Conservation (phyloP, 2,888 invertebrate genomes). For the Danaus chrysippus region DNA sequence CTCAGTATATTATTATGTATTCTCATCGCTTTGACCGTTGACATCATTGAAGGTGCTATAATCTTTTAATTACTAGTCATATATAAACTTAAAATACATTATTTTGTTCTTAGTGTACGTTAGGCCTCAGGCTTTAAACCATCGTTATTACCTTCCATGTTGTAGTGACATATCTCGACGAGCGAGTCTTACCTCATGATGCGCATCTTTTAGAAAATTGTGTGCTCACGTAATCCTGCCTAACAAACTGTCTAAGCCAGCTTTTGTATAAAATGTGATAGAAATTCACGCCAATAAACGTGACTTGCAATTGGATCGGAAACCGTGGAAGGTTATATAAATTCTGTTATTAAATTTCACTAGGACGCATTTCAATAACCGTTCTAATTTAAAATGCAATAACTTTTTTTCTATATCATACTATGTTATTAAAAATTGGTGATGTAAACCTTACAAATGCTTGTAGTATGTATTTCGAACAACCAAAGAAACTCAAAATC, state of each 20-base stretch:
- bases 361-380: not conserved
- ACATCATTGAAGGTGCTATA: too few species aligned
- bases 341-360: not conserved
- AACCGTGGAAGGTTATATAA: not conserved
- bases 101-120: not conserved
- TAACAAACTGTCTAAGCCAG: slow-evolving; percentile 18
- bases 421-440: not conserved
- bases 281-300: slow-evolving; percentile 4
- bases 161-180: slow-evolving; percentile 5
- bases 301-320: not conserved
- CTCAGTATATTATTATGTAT: too few species aligned
- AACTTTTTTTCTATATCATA: not conserved
- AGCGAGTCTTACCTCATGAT: not conserved
- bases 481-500: not conserved
- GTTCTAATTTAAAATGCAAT: not conserved
- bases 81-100: too few species aligned
- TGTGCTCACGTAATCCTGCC: slow-evolving; percentile 16
- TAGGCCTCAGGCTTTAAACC: not conserved
- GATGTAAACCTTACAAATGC: too few species aligned
- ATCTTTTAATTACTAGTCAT: too few species aligned
- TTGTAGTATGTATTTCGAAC: too few species aligned
- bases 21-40: too few species aligned
- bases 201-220: slow-evolving; percentile 18
- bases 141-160: not conserved
- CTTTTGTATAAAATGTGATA: slow-evolving; percentile 10